These are phyloP conservation scores for Platypus cylindrus DNA, from an alignment of 2,888 invertebrate genomes.

Conservation along the genomic window DNA sequence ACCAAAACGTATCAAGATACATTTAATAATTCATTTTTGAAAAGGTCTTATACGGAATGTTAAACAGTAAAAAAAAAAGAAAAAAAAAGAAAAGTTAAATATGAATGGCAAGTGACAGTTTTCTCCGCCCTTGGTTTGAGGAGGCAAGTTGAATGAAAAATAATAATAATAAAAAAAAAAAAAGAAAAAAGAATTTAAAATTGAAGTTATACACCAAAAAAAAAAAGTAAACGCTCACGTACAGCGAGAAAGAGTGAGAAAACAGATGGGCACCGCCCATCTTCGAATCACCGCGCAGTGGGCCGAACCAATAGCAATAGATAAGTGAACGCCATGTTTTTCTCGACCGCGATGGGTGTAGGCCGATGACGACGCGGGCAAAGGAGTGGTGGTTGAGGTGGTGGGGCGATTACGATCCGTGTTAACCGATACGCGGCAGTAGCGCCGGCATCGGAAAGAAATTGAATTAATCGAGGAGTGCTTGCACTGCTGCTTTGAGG, in stretches of 20 bases:
- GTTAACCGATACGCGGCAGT: no score
- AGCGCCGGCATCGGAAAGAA: slow-evolving; percentile 27
- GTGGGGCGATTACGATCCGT: slow-evolving; percentile 18
- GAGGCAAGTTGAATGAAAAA: slow-evolving; percentile 4
- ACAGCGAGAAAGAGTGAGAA: no score
- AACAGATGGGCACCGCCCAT: slow-evolving; percentile 20
- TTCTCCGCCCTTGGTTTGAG: slow-evolving; percentile 5
- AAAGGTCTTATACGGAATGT: slow-evolving; percentile 23
- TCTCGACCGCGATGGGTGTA: no score
- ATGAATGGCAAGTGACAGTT: slow-evolving; percentile 9
- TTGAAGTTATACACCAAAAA: no score
- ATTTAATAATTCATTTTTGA: slow-evolving; percentile 31
- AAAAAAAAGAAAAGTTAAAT: slow-evolving; percentile 22
- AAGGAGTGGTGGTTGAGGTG: slow-evolving; percentile 15
- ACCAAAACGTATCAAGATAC: slow-evolving; percentile 29
- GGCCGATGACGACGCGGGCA: slow-evolving; percentile 25
- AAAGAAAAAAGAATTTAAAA: no score
- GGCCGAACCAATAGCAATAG: no score
- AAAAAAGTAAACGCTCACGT: no score
- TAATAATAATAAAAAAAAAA: no score
- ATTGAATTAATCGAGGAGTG: slow-evolving; percentile 28
- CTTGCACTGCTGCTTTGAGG: slow-evolving; percentile 24
- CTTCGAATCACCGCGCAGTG: slow-evolving; percentile 15
- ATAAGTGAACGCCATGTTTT: no score
- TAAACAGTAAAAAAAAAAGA: no score